Percentiles rank a stretch among this genome's conserved stretches.
These are phyloP conservation scores for Ciona savignyi DNA, from an alignment of 23 tunicate genomes.

Conservation along the genomic window DNA sequence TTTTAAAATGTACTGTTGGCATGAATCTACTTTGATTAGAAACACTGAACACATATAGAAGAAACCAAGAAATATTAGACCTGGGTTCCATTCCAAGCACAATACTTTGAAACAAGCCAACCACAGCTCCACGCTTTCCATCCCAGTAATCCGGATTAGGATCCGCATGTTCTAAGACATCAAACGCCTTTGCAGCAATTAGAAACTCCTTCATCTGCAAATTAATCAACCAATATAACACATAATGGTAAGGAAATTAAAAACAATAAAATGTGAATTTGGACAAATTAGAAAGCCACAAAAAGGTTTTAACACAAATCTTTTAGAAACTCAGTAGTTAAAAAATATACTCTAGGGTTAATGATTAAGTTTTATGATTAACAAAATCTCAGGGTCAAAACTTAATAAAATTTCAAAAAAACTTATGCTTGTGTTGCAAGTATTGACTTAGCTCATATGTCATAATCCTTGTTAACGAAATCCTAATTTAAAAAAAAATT, in stretches of 20 bases:
- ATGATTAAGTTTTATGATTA: too few species aligned
- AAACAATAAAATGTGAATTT: too few species aligned
- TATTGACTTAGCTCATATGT: not conserved
- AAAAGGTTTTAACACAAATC: too few species aligned
- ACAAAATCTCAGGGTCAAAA: too few species aligned
- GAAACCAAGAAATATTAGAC: slow-evolving; percentile 5
- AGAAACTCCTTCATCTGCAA: slow-evolving; percentile 71
- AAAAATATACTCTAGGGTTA: not conserved
- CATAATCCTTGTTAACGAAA: not conserved
- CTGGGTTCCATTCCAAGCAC: slow-evolving; percentile 82
- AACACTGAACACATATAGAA: too few species aligned
- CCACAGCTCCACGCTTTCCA: slow-evolving; percentile 98
- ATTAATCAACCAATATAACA: too few species aligned
- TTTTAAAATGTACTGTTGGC: too few species aligned
- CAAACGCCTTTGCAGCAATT: slow-evolving; percentile 90
- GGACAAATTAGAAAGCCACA: too few species aligned
- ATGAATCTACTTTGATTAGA: too few species aligned
- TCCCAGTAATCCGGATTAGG: slow-evolving; percentile 98
- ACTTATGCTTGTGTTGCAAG: not conserved
- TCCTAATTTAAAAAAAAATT: not conserved
- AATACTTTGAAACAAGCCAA: slow-evolving; percentile 87
- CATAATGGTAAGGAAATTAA: too few species aligned
- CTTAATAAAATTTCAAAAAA: too few species aligned
- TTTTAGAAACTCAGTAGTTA: not conserved
- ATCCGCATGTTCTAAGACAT: slow-evolving; percentile 79